Base-by-base conservation (phyloP, 2,888 invertebrate genomes). In the Digitonthophagus gazella region DNA sequence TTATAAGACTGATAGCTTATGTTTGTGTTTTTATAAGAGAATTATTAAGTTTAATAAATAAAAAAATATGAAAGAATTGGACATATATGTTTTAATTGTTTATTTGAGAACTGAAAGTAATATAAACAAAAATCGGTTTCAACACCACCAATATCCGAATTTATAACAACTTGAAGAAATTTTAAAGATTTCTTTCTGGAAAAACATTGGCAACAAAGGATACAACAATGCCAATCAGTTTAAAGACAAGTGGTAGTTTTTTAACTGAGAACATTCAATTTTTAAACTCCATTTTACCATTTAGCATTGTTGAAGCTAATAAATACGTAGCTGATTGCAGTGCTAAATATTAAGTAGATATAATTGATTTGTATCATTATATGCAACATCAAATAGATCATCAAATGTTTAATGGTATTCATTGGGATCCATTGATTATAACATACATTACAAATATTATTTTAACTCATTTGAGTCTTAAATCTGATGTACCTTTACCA, bases 301-400 rank as follows among this genome's bases (percentile, higher is more conserved):
- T 84, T 71, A 84, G 85, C 68, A 79, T 85, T 1, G 75, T 85
- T 72, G 84, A 85, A 75, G 86, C 85, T 0, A 86, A 86, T 76
- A 78, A 79, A 71, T 85, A 78, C 75, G 82, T 83, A 1, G 72
- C 78, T 2, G 77, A 83, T 65, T 75, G 82, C 14, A 79, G 82
- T 6, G 73, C 73, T 2, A 71, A 76, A 2, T 77, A 80, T 74
- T 82, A 82, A 2, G 82, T 80, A 74, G 85, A 86, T 76, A 78
- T 85, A 16, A 72, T 86, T 2, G 86, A 86, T 74, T 75, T 84
- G 1, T 85, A 86, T 73, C 84, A 82, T 74, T 79, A 84, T 72
- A 78, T 86, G 72, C 78, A 83, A 1, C 78, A 82, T 75, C 81
- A 84, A 69, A 77, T 84, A 19, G 79, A 83, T 71, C 74, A 81